These are phyloP conservation scores for Pyxicephalus adspersus DNA, from an alignment of 2,113 vertebrate species.

Conservation along the genomic window DNA sequence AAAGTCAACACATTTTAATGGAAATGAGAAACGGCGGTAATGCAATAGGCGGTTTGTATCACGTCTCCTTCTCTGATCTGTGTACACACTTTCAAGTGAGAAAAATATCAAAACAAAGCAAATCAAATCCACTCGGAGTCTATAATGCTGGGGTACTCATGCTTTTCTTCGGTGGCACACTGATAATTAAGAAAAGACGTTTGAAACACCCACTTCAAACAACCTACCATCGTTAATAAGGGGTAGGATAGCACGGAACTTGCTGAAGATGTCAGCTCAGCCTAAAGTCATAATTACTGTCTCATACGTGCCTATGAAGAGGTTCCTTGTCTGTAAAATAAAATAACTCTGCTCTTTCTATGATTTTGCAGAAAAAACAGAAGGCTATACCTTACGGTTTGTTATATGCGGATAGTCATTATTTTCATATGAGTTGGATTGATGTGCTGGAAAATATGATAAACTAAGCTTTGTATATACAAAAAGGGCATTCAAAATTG, in stretches of 20 bases:
- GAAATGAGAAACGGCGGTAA: slow-evolving; percentile 64
- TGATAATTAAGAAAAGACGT: slow-evolving; percentile 73
- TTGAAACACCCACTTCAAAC: slow-evolving; percentile 72
- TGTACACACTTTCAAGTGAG: slow-evolving; percentile 65
- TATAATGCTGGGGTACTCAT: slow-evolving; percentile 60
- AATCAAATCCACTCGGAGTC: slow-evolving; percentile 63
- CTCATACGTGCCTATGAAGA: slow-evolving; percentile 63
- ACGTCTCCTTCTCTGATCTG: slow-evolving; percentile 58
- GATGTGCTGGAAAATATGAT: not conserved
- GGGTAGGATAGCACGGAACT: slow-evolving; percentile 67
- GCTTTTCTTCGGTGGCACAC: slow-evolving; percentile 64
- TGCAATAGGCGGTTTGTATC: slow-evolving; percentile 63
- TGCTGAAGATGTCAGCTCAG: slow-evolving; percentile 67
- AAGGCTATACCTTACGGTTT: slow-evolving; percentile 46
- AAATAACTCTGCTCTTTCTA: slow-evolving; percentile 64
- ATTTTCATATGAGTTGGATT: not conserved
- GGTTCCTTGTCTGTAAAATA: slow-evolving; percentile 61
- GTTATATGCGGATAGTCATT: not conserved
- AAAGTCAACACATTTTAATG: slow-evolving; percentile 51
- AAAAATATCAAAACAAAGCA: slow-evolving; percentile 69
- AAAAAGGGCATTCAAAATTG: not conserved
- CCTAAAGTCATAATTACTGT: slow-evolving; percentile 72
- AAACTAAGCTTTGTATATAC: not conserved
- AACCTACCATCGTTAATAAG: slow-evolving; percentile 66
- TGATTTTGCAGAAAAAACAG: slow-evolving; percentile 64